Evolutionary conservation across 2,888 invertebrate species (phyloP), one percentile per base, ranked within the genome.

Genomic region (Acleris sparsana): DNA sequence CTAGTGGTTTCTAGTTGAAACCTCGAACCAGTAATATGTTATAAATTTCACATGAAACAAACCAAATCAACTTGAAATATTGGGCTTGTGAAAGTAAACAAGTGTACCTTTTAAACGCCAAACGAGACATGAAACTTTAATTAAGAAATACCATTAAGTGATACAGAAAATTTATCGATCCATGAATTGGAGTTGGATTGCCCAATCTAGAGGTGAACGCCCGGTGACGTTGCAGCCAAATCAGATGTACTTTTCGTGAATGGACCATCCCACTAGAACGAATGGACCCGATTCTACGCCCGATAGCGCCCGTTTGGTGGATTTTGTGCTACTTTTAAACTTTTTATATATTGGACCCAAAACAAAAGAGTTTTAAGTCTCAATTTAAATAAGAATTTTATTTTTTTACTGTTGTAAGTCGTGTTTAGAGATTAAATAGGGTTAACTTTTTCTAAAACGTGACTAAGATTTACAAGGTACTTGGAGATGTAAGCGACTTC

Each of bases 171-270:
- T 66, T 77, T 75, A 79, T 77, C 72, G 75, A 68, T 71, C 71
- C 73, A 79, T 72, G 76, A 76, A 75, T 78, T 74, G 72, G 75
- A 75, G 76, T 81, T 75, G 80, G 83, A 86, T 86, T 84, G 81
- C 79, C 79, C 78, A 80, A 80, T 78, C 72, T 75, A 76, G 62
- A 84, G 87, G 80, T 86, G 82, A 87, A 85, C 74, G 85, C 71
- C 67, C 22, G 43, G 55, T 48, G 57, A 69, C 66, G 63, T 73
- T 71, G 71, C 72, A 73, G 70, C 76, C 73, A 72, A 79, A 83
- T 83, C 79, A 76, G 80, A 83, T 80, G 76, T 72, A 64, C 66
- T 68, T 73, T 75, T 83, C 87, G 86, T 88, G 88, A 87, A 88
- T 85, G 84, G 82, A 71, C 80, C 88, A 80, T 76, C 86, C 86